Base-by-base conservation (phyloP, 64 coral and sea anemone species). In the Orbicella faveolata region DNA sequence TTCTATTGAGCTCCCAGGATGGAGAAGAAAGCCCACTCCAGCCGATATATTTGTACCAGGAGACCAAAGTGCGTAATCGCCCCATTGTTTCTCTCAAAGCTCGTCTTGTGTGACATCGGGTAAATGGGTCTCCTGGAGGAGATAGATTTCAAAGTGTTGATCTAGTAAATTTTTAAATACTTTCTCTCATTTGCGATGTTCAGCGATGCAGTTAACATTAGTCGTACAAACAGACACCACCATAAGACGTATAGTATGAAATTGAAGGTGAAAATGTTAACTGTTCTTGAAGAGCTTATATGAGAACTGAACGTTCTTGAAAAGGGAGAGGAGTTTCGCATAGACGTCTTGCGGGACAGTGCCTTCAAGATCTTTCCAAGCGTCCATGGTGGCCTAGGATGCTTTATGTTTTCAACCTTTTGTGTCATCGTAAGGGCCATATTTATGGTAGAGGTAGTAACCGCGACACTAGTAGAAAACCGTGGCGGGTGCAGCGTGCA, bases 131-230 rank as follows among this genome's bases (percentile, higher is more conserved):
- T 88, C 86, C 74, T 77, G 33, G 13, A 88, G 3, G 15, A 78
- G 20, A 34, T 62, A 13, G 18, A 89, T 79, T 39, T 89, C 61
- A 64, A 61, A 89, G 68, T 77, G 59, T 18, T 64, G 25, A 15
- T 52, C 36, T 89, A 41, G 21, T 34, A 89, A 34, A 4, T 39
- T 57, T 4, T 52, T 19, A 25, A 81, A 53, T 17, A 80, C 35
- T n/a, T 65, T 51, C 2, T 34, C 62, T 1, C 41, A 63, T 34
- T 89, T 89, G 36, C 6, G n/a, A 20, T 68, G 30, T 44, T 89
- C 77, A 6, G 77, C 23, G 23, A 89, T 89, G 63, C 63, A 76
- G 34, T 89, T 89, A 0, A 72, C 88, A 36, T 89, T 81, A 69
- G 80, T 14, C 52, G 88, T 89, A 12, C 73, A 88, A 36, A 91